These are phyloP conservation scores for Arothron firmamentum DNA, from an alignment of 2,113 vertebrate genomes.

Conservation along the genomic window DNA sequence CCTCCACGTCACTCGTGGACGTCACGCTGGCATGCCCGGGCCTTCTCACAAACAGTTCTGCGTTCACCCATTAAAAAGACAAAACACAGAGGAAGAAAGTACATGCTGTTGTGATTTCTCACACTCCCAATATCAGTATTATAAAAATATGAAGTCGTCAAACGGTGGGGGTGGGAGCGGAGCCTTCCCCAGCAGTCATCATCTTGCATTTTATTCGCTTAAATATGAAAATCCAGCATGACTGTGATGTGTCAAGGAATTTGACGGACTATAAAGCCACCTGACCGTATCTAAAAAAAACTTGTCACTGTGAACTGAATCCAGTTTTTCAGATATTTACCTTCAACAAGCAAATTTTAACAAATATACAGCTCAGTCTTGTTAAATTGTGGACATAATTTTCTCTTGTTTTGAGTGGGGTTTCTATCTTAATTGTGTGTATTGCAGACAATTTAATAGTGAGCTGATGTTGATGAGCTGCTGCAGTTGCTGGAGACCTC, in stretches of 20 bases:
- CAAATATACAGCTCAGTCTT: background rate
- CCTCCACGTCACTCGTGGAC: slow-evolving; percentile 29
- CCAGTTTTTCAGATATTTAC: background rate
- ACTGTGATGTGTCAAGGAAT: no score
- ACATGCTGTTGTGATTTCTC: slow-evolving; percentile 24
- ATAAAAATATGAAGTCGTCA: background rate
- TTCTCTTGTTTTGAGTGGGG: background rate
- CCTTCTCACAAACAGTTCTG: slow-evolving; percentile 46
- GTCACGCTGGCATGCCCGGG: slow-evolving; percentile 26
- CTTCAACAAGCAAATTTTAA: background rate
- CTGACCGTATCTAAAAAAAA: no score
- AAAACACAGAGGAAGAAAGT: slow-evolving; percentile 8
- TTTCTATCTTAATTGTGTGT: slow-evolving; percentile 28
- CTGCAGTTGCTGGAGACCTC: slow-evolving; percentile 40
- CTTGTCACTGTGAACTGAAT: background rate
- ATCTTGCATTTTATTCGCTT: no score
- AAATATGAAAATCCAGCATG: no score
- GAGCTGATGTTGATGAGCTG: slow-evolving; percentile 44
- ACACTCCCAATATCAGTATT: slow-evolving; percentile 6
- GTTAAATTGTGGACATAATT: background rate
- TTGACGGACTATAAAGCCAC: no score
- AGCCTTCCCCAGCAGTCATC: no score
- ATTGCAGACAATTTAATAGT: slow-evolving; percentile 51
- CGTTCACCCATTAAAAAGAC: slow-evolving; percentile 12
- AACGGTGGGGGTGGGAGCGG: no score